Conservation (phyloP, 1,140 invertebrate genomes). For the Aphis craccivora region DNA sequence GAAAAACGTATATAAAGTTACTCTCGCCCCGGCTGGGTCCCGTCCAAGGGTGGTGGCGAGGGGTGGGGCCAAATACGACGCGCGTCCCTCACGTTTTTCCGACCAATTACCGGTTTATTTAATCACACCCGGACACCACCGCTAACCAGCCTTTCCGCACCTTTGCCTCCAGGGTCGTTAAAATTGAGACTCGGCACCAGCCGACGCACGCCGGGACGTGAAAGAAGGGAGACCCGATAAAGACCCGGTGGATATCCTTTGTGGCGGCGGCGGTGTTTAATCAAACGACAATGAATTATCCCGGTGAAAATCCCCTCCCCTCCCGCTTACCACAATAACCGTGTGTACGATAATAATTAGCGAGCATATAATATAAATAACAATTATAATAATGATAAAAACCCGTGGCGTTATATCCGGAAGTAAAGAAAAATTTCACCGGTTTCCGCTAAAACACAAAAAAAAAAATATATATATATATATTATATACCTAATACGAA, state of each 20-base stretch:
- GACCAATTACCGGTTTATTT: conserved; percentile 54
- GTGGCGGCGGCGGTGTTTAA: not conserved
- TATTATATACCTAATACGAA: not conserved
- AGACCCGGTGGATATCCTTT: not conserved
- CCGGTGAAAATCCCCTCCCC: not conserved
- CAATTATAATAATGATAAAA: not conserved
- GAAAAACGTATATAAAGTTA: not conserved
- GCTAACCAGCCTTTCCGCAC: not conserved
- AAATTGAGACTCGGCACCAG: conserved; percentile 8
- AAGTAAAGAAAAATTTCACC: not conserved
- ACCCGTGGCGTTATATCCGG: not conserved
- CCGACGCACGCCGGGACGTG: not conserved
- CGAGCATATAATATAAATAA: not conserved
- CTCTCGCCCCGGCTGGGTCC: too few species aligned
- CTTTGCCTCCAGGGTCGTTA: not conserved
- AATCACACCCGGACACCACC: conserved; percentile 17
- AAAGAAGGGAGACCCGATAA: not conserved
- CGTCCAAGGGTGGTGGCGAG: not conserved
- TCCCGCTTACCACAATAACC: not conserved
- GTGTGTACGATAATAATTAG: not conserved
- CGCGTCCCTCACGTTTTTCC: conserved; percentile 46
- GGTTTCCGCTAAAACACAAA: not conserved
- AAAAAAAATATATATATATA: not conserved
- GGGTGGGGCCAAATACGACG: conserved; percentile 40
- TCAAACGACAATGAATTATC: conserved; percentile 49